A percentile compares a stretch with the other conserved stretches of the same genome.
phyloP scores from a whole-genome alignment of 2,113 vertebrate genomes.

The Chrysemys picta region DNA sequence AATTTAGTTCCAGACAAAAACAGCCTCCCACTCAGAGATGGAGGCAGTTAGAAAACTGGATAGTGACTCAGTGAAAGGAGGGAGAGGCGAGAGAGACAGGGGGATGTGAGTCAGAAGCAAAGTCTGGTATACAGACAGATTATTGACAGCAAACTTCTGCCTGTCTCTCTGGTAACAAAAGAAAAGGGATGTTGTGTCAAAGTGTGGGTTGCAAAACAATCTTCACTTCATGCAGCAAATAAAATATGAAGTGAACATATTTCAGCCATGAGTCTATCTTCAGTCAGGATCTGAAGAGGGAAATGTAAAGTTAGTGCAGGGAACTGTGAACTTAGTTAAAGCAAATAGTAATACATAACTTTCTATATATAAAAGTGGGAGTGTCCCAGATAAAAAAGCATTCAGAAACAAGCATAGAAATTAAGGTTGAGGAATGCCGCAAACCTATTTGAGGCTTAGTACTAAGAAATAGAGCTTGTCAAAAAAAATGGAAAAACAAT shows the following conservation, averaged over 20 bases:
- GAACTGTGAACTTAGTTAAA: background rate
- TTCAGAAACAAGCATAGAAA: background rate
- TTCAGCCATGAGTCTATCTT: background rate
- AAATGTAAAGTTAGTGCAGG: background rate
- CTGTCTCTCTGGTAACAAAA: background rate
- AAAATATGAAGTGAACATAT: background rate
- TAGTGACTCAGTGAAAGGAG: background rate
- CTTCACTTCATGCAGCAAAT: background rate
- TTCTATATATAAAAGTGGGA: background rate
- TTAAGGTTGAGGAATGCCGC: background rate
- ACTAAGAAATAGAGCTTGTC: background rate
- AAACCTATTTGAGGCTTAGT: background rate
- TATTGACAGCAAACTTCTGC: background rate
- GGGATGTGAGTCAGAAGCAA: background rate
- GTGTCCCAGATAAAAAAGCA: fast-evolving
- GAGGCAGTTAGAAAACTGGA: background rate
- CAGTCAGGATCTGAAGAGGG: background rate
- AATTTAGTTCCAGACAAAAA: background rate
- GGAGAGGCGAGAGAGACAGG: background rate
- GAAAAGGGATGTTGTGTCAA: background rate
- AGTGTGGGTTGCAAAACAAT: fast-evolving
- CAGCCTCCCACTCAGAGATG: background rate
- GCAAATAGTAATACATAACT: background rate
- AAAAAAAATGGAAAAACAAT: background rate
- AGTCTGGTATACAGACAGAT: background rate